Evolutionary conservation across 2,888 invertebrate species (phyloP).

Genomic region (Cetonia aurata): DNA sequence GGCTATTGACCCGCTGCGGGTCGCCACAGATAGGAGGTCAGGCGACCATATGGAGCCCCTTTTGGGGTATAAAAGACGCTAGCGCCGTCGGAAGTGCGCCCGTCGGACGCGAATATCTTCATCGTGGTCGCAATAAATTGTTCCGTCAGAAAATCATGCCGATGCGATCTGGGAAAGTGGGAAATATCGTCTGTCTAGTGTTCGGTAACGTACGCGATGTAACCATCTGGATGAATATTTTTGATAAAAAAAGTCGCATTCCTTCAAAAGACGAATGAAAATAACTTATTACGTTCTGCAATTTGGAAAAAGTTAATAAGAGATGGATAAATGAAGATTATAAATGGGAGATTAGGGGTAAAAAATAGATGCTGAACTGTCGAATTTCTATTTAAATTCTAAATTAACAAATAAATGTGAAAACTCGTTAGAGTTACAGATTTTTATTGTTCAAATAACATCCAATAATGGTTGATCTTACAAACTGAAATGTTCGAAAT

Average conservation of each 20-base stretch:
- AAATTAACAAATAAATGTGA: too few relatives aligned
- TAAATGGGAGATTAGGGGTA: too few relatives aligned
- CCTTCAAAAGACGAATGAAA: neutral
- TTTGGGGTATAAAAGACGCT: constrained; percentile 21
- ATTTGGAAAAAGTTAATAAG: constrained; percentile 16
- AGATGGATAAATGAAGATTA: too few relatives aligned
- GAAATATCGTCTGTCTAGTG: neutral
- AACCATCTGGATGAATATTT: constrained; percentile 49
- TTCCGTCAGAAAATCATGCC: neutral
- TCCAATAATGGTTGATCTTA: too few relatives aligned
- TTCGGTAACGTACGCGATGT: constrained; percentile 24
- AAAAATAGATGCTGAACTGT: too few relatives aligned
- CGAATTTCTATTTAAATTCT: too few relatives aligned
- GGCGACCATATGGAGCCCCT: constrained; percentile 24
- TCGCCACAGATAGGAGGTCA: constrained; percentile 50
- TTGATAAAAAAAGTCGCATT: too few relatives aligned
- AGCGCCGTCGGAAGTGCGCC: neutral
- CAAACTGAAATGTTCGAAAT: too few relatives aligned
- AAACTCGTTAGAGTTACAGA: too few relatives aligned
- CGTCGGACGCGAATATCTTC: neutral
- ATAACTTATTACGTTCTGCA: too few relatives aligned
- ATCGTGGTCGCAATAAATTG: neutral
- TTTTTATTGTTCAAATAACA: too few relatives aligned
- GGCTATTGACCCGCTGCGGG: constrained; percentile 53
- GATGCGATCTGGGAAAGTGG: neutral